Evolutionary conservation across 2,797 vertebrate genomes (phyloP).

Genomic region (Labroides dimidiatus): DNA sequence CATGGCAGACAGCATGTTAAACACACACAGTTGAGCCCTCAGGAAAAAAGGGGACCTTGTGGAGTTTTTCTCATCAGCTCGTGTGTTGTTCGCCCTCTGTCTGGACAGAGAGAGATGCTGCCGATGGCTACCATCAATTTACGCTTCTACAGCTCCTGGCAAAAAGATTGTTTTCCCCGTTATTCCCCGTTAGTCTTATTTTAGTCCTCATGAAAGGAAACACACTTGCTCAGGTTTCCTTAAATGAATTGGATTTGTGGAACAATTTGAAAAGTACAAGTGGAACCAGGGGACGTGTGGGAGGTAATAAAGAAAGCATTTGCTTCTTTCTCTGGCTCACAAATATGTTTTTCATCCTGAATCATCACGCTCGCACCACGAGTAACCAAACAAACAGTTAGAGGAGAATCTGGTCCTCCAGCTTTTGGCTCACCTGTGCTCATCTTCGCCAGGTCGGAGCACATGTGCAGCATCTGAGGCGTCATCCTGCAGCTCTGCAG

Average conservation of each 20-base stretch:
- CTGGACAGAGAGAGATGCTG: neutral
- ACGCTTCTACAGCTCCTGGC: slow-evolving; percentile 71
- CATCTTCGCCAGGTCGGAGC: slow-evolving; percentile 38
- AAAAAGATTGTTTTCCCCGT: slow-evolving; percentile 67
- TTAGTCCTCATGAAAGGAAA: slow-evolving; percentile 68
- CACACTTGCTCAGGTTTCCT: slow-evolving; percentile 67
- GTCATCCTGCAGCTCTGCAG: slow-evolving; percentile 23
- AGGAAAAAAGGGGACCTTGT: slow-evolving; percentile 27
- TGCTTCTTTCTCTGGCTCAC: slow-evolving; percentile 2
- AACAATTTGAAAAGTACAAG: slow-evolving; percentile 43
- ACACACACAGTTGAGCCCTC: slow-evolving; percentile 4
- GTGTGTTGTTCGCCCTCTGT: neutral
- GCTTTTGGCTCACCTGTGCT: slow-evolving; percentile 32
- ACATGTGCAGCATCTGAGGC: slow-evolving; percentile 42
- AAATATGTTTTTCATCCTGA: too few relatives aligned
- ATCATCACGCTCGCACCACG: too few relatives aligned
- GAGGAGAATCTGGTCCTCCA: neutral
- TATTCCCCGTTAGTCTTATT: slow-evolving; percentile 70
- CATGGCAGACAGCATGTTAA: slow-evolving; percentile 62
- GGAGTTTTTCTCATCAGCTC: slow-evolving; percentile 19
- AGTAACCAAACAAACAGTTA: neutral
- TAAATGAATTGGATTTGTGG: slow-evolving; percentile 59
- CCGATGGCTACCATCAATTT: slow-evolving; percentile 50
- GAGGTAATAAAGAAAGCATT: slow-evolving; percentile 9
- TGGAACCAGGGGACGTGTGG: slow-evolving; percentile 6